Evolutionary conservation across 2,888 invertebrate genomes (phyloP).

Genomic region (Stegana nigrithorax): DNA sequence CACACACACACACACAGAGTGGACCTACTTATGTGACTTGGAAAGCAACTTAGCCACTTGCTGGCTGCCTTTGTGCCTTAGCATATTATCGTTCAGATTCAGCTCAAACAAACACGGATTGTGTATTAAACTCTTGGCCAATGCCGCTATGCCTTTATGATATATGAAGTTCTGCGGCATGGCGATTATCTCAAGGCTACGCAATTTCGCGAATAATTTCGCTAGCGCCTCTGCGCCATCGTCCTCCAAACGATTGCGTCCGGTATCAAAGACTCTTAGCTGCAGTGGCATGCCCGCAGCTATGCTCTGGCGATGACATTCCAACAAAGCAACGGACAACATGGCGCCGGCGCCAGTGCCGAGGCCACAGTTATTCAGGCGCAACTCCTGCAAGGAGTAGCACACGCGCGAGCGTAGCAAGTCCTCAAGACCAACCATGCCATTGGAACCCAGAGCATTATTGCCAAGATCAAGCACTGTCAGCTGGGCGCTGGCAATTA

Average conservation of each 20-base stretch:
- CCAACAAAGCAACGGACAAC: slow-evolving; percentile 80
- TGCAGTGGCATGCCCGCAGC: slow-evolving; percentile 77
- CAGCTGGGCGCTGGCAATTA: slow-evolving; percentile 81
- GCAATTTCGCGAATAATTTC: slow-evolving; percentile 83
- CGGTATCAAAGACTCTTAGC: slow-evolving; percentile 88
- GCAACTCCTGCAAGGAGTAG: slow-evolving; percentile 80
- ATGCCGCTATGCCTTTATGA: slow-evolving; percentile 82
- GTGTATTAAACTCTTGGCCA: slow-evolving; percentile 80
- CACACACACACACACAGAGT: too few species aligned
- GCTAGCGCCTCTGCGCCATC: slow-evolving; percentile 90
- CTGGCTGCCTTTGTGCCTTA: slow-evolving; percentile 80
- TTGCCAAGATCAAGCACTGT: slow-evolving; percentile 93
- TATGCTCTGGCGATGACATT: slow-evolving; percentile 76
- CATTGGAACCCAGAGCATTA: slow-evolving; percentile 97
- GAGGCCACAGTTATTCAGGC: slow-evolving; percentile 94
- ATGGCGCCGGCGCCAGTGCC: slow-evolving; percentile 90
- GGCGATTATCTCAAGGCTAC: slow-evolving; percentile 86
- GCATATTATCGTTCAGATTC: slow-evolving; percentile 95
- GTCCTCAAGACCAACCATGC: slow-evolving; percentile 86
- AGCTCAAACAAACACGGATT: slow-evolving; percentile 80
- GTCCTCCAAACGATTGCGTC: slow-evolving; percentile 94
- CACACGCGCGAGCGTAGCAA: slow-evolving; percentile 87
- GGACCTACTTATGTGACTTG: slow-evolving; percentile 70
- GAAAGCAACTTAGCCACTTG: slow-evolving; percentile 81
- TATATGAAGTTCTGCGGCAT: slow-evolving; percentile 99